These are phyloP conservation scores for Pedetes capensis DNA, from an alignment of 2,113 vertebrate species.

Conservation along the genomic window DNA sequence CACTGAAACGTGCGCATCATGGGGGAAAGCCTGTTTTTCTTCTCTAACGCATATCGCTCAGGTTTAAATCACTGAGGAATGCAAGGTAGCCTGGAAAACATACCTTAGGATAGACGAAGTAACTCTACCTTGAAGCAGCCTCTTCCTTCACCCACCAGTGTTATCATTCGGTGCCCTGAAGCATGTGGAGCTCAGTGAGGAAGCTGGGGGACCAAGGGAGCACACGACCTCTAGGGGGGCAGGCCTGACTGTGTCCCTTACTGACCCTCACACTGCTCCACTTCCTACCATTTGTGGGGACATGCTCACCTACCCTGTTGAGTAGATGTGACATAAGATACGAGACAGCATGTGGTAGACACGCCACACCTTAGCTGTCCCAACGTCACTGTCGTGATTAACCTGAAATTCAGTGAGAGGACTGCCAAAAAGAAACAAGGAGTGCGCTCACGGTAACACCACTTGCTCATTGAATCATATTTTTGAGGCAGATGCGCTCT, in stretches of 20 bases:
- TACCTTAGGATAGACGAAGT: rapidly evolving
- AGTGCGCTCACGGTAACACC: background rate
- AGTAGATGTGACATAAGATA: background rate
- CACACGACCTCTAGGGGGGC: background rate
- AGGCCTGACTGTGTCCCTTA: background rate
- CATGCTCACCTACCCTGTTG: background rate
- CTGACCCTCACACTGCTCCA: too few relatives aligned
- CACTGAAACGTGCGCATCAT: too few relatives aligned
- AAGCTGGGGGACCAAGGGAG: background rate
- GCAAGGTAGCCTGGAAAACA: background rate
- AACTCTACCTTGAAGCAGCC: background rate
- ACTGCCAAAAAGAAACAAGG: background rate
- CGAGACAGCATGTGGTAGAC: too few relatives aligned
- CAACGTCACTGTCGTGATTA: too few relatives aligned
- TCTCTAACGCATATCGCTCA: background rate
- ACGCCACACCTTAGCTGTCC: rapidly evolving
- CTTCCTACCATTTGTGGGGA: background rate
- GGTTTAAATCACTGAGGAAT: background rate
- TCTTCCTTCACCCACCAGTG: rapidly evolving
- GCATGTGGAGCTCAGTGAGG: background rate
- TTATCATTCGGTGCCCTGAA: background rate
- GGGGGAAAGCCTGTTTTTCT: background rate
- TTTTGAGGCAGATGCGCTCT: background rate
- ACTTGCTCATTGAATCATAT: background rate
- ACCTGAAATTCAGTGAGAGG: background rate